These are phyloP conservation scores for Sphaerodactylus townsendi DNA, from an alignment of 2,113 vertebrate species.

Conservation along the genomic window DNA sequence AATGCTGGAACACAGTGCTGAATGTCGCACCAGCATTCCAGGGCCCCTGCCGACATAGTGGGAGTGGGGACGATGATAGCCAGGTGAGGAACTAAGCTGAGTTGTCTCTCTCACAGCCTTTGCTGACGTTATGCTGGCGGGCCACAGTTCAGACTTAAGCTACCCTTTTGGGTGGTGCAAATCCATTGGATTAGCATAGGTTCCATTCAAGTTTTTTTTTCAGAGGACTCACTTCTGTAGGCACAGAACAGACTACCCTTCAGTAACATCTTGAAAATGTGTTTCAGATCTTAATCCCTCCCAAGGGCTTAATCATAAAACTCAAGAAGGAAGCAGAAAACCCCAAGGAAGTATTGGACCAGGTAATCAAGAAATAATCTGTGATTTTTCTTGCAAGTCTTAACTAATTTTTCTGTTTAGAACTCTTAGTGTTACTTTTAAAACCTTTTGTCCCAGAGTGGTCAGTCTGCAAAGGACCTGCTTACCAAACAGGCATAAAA, in stretches of 20 bases:
- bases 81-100: too few relatives aligned
- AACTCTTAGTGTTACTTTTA: rapidly evolving
- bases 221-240: not conserved
- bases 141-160: too few relatives aligned
- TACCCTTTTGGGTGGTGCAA: too few relatives aligned
- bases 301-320: conserved; percentile 91
- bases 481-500: not conserved
- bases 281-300: conserved; percentile 92
- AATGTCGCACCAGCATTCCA: too few relatives aligned
- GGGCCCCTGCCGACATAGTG: too few relatives aligned
- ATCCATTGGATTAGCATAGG: too few relatives aligned
- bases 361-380: conserved; percentile 76
- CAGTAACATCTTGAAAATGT: not conserved
- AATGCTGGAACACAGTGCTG: too few relatives aligned
- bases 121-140: too few relatives aligned
- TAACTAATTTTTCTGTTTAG: not conserved
- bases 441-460: not conserved
- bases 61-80: too few relatives aligned
- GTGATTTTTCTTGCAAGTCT: not conserved
- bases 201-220: rapidly evolving
- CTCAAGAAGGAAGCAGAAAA: conserved; percentile 95
- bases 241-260: not conserved
- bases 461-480: not conserved
- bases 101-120: too few relatives aligned
- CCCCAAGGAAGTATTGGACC: conserved; percentile 93